Percentiles rank a stretch among this genome's conserved stretches.
Conservation (phyloP, 1,140 invertebrate species). For the Trinorchestia longiramus region DNA sequence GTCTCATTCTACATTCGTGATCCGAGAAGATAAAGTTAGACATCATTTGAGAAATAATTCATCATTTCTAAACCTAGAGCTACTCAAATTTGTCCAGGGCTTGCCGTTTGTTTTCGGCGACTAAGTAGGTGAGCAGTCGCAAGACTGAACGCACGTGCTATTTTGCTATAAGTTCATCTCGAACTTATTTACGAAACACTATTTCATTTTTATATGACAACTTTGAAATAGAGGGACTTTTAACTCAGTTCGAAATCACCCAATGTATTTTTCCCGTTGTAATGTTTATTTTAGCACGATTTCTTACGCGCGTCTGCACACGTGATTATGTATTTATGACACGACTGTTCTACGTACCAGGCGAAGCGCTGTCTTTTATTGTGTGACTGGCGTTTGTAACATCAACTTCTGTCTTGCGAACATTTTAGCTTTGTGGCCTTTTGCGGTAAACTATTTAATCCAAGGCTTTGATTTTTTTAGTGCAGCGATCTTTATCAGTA, state of each 20-base stretch:
- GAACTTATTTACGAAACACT: background rate
- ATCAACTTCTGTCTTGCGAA: background rate
- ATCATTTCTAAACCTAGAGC: background rate
- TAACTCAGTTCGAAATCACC: too few species aligned
- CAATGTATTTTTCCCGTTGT: background rate
- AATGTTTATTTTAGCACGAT: background rate
- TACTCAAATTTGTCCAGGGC: background rate
- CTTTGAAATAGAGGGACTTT: background rate
- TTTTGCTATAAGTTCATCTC: background rate
- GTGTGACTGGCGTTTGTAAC: background rate
- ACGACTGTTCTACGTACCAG: background rate
- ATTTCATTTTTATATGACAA: background rate
- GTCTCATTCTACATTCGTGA: background rate
- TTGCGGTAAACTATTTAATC: too few species aligned
- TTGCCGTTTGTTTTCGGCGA: background rate
- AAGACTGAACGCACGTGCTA: background rate
- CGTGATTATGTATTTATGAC: background rate
- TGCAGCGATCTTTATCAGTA: background rate
- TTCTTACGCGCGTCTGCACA: background rate
- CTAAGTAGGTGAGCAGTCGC: background rate
- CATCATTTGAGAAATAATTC: background rate
- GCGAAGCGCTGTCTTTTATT: background rate
- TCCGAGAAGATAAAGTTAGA: background rate
- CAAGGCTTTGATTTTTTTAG: background rate
- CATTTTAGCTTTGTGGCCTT: background rate